These are phyloP conservation scores for Gnathonemus echidnorhynchus DNA, from an alignment of 2,113 vertebrate genomes.

Conservation along the genomic window DNA sequence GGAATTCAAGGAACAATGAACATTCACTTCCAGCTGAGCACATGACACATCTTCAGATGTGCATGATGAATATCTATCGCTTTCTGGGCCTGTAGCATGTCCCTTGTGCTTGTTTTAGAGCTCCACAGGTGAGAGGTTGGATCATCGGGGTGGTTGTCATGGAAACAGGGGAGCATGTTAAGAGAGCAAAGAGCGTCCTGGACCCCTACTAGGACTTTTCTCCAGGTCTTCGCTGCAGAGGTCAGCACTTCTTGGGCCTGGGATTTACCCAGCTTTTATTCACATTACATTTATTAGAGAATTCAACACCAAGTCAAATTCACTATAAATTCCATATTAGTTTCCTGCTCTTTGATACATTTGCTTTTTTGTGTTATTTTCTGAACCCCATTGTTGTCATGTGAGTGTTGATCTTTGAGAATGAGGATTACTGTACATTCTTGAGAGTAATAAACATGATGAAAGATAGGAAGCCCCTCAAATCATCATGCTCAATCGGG, in stretches of 20 bases:
- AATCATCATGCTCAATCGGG: not conserved
- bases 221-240: constrained; percentile 40
- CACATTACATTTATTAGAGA: not conserved
- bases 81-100: not conserved
- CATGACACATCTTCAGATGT: not conserved
- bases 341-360: not conserved
- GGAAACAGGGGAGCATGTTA: constrained; percentile 34
- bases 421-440: constrained; percentile 29
- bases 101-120: not conserved
- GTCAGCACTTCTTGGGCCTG: constrained; percentile 9
- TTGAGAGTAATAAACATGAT: constrained; percentile 29
- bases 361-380: not conserved
- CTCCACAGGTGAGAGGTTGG: constrained; percentile 11
- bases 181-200: constrained; percentile 24
- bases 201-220: constrained; percentile 32
- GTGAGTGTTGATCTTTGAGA: constrained; percentile 34
- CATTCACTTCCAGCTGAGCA: not conserved
- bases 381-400: not conserved
- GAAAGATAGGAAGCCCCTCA: not conserved
- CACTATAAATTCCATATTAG: not conserved
- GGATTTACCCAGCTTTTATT: not conserved
- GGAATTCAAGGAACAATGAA: not conserved
- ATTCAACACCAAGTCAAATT: not conserved
- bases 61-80: not conserved
- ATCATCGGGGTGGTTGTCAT: constrained; percentile 37